Evolutionary conservation across 2,888 invertebrate genomes (phyloP), one percentile per base, ranked within the genome.

Genomic region (Kryphioiulus occultus): DNA sequence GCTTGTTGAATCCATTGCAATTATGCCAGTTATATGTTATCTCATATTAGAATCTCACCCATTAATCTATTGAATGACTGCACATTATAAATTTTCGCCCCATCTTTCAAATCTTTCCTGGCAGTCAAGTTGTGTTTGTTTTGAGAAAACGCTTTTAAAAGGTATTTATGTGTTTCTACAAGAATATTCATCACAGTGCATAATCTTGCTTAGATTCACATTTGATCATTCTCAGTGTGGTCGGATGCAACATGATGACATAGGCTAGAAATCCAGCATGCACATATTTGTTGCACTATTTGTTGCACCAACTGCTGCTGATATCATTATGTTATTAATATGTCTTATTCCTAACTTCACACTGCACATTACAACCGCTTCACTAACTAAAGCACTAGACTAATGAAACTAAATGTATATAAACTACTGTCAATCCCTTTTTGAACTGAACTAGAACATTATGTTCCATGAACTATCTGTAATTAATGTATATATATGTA

Each of bases 391-490:
- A 53, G 53, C 53, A n/a, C 53, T 53, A 53, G 5, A 15, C 53
- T 53, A 53, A n/a, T 53, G 53, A 3, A 53, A 53, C 53, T 53
- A 53, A 53, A 53, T 53, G 53, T n/a, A 53, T 9, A 53, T 53
- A n/a, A 53, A 53, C 3, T 53, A 53, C n/a, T n/a, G 53, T 53
- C 53, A 53, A n/a, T 53, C n/a, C 53, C 53, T n/a, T 7, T 53
- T 15, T 53, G 1, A 53, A 53, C n/a, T 53, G 2, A 0, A 53
- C 15, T 53, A n/a, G 53, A 19, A n/a, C 53, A 53, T n/a, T n/a
- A n/a, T n/a, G 53, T n/a, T 53, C 53, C 53, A 53, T 53, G 53
- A 53, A 53, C 53, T n/a, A n/a, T n/a, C 53, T 53, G 53, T 53
- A 53, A 53, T 53, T 53, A 53, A n/a, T 53, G 53, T 53, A 53